Conservation (phyloP, 2,797 vertebrate species). For the Catostomus latipinnis region DNA sequence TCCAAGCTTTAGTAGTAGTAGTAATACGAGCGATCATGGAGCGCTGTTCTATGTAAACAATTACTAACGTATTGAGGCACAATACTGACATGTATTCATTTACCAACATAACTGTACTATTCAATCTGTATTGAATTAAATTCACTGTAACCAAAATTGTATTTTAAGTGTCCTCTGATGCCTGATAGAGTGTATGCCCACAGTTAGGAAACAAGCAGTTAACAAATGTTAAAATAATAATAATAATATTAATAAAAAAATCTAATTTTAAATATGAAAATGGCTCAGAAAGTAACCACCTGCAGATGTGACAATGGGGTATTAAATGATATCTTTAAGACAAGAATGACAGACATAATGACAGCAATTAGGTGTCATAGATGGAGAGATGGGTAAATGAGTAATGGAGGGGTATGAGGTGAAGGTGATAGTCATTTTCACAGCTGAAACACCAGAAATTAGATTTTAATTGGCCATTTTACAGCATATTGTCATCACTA, state of each 20-base stretch:
- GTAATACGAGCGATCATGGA: too few relatives aligned
- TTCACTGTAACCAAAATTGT: not conserved
- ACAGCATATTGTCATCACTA: conserved; percentile 25
- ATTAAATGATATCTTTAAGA: conserved; percentile 33
- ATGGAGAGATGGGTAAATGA: conserved; percentile 22
- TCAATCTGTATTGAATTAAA: not conserved
- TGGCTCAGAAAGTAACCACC: not conserved
- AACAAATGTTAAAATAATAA: too few relatives aligned
- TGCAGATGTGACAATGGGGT: not conserved
- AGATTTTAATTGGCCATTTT: conserved; percentile 56
- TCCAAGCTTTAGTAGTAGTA: too few relatives aligned
- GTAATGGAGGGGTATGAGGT: conserved; percentile 37
- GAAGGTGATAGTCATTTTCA: conserved; percentile 45
- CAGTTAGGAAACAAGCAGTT: not conserved
- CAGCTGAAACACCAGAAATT: conserved; percentile 39
- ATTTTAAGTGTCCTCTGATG: not conserved
- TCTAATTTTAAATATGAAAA: conserved; percentile 11
- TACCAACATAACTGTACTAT: not conserved
- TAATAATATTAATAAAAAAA: not conserved
- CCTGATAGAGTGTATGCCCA: not conserved
- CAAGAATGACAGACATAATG: conserved; percentile 30
- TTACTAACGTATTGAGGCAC: too few relatives aligned
- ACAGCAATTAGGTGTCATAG: conserved; percentile 37
- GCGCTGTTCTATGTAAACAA: too few relatives aligned
- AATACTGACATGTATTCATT: not conserved